Conservation (phyloP, 2,113 vertebrate genomes). For the Columbina picui region DNA sequence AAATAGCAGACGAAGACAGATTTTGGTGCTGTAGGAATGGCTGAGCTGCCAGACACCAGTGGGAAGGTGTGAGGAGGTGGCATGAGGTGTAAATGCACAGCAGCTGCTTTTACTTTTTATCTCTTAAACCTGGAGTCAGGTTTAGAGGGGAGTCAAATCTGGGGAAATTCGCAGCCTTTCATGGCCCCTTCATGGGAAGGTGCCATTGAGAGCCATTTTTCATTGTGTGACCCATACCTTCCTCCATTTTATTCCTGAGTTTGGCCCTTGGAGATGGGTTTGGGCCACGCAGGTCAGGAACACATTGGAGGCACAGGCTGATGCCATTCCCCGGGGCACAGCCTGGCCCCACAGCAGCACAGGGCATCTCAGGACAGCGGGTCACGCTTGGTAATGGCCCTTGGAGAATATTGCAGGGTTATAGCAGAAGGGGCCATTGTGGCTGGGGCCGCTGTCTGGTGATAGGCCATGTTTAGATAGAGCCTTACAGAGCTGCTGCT, state of each 20-base stretch:
- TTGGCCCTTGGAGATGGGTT: background rate
- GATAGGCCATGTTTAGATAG: background rate
- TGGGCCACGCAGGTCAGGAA: background rate
- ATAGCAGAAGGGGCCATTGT: background rate
- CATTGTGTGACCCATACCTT: fast-evolving
- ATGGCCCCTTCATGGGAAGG: fast-evolving
- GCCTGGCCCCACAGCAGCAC: fast-evolving
- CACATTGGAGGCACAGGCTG: fast-evolving
- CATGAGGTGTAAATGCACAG: background rate
- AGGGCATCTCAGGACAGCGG: fast-evolving
- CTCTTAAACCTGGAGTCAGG: background rate
- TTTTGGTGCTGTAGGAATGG: background rate
- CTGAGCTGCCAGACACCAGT: background rate
- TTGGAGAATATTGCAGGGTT: background rate
- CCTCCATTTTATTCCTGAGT: background rate
- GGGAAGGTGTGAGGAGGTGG: background rate
- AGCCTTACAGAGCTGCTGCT: background rate
- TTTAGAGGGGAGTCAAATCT: background rate
- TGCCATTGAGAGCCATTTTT: background rate
- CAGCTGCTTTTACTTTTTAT: background rate
- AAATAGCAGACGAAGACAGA: background rate
- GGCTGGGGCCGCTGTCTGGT: fast-evolving
- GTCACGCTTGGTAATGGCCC: background rate
- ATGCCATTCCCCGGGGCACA: fast-evolving
- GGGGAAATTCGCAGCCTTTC: fast-evolving